phyloP scores from a whole-genome alignment of 2,113 vertebrate species.

The Clarias magur region DNA sequence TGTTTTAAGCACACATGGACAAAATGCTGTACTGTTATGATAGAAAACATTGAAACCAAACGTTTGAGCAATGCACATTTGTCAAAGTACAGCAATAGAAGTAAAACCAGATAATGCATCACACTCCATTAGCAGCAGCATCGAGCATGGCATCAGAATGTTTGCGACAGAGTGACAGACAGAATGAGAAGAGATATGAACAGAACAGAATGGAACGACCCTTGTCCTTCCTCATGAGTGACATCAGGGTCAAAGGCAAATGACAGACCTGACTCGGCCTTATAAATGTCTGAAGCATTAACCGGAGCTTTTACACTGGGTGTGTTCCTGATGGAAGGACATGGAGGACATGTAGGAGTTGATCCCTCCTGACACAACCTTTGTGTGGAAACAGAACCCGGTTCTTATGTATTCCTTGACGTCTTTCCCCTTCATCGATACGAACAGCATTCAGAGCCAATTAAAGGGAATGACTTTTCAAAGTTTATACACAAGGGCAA shows the following conservation, averaged over 20 bases:
- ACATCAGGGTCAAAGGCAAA: not conserved
- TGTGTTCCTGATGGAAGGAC: not conserved
- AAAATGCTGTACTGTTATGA: not conserved
- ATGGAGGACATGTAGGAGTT: not conserved
- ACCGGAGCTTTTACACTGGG: not conserved
- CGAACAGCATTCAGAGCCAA: constrained; percentile 36
- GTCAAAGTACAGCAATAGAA: not conserved
- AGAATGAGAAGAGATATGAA: not conserved
- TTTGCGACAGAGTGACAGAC: not conserved
- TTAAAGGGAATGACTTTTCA: constrained; percentile 33
- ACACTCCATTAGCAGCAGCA: not conserved
- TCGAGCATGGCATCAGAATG: not conserved
- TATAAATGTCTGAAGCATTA: not conserved
- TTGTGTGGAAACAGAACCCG: constrained; percentile 5
- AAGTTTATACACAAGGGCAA: constrained; percentile 44
- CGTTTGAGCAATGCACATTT: not conserved
- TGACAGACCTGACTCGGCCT: not conserved
- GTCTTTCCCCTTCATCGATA: constrained; percentile 26
- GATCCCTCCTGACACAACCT: constrained; percentile 8
- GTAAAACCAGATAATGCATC: not conserved
- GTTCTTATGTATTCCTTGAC: constrained; percentile 12
- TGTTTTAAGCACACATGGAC: not conserved
- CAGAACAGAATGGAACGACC: not conserved
- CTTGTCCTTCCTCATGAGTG: not conserved
- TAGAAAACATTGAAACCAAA: not conserved